phyloP scores from a whole-genome alignment of 1,140 invertebrate species.

The Eumaeus atala region DNA sequence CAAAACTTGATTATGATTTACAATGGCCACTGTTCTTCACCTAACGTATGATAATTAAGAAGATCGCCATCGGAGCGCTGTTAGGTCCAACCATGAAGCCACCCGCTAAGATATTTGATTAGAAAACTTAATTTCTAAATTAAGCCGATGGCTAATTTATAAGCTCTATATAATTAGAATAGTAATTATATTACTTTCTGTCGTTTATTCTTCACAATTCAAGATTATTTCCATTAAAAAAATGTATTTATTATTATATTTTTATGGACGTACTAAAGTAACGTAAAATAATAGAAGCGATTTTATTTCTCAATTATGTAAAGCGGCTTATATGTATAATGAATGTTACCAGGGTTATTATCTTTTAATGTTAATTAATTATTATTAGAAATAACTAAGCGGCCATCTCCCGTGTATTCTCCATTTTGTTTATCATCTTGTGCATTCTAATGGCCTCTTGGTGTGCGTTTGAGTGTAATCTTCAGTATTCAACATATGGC shows the following conservation, averaged over 20 bases:
- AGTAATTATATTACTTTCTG: neutral
- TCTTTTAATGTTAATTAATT: conserved; percentile 7
- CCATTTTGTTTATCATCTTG: conserved; percentile 5
- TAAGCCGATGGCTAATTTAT: conserved; percentile 7
- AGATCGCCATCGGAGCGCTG: too few relatives aligned
- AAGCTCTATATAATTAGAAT: conserved; percentile 11
- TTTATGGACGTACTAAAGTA: conserved; percentile 2
- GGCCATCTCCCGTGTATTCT: neutral
- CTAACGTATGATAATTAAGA: neutral
- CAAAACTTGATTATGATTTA: conserved; percentile 1
- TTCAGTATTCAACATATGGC: neutral
- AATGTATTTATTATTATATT: conserved; percentile 3
- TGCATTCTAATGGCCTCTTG: neutral
- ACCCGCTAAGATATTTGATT: conserved; percentile 7
- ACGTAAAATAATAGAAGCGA: conserved; percentile 6
- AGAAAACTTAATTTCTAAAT: conserved; percentile 8
- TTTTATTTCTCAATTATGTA: conserved; percentile 9
- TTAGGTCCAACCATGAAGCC: neutral
- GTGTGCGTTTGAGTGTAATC: neutral
- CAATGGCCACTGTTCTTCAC: conserved; percentile 1
- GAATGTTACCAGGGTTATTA: conserved; percentile 1
- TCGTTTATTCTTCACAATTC: neutral
- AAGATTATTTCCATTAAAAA: neutral
- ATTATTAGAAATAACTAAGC: neutral
- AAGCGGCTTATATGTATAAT: neutral